These are phyloP conservation scores for Agriopis leucophaearia DNA, from an alignment of 2,888 invertebrate genomes.

Conservation along the genomic window DNA sequence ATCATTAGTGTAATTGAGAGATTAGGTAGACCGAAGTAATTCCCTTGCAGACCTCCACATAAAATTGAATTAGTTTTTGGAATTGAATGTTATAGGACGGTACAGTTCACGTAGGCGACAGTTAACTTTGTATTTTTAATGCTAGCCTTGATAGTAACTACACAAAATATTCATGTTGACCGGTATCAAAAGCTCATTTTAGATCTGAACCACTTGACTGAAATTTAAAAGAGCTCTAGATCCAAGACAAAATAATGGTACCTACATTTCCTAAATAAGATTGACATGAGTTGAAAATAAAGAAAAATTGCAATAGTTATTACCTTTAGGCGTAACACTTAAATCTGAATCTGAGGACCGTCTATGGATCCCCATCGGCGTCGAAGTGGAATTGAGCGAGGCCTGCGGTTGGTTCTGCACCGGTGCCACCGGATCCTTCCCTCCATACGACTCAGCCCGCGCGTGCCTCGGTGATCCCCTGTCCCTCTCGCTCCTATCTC, in stretches of 20 bases:
- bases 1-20: too few species aligned
- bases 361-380: slow-evolving; percentile 88
- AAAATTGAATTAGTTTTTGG: background rate
- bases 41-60: background rate
- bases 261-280: too few species aligned
- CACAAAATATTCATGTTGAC: too few species aligned
- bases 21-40: too few species aligned
- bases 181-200: too few species aligned
- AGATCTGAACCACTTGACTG: too few species aligned
- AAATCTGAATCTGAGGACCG: slow-evolving; percentile 97
- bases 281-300: too few species aligned
- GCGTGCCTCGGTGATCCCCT: slow-evolving; percentile 81
- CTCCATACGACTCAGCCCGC: slow-evolving; percentile 85
- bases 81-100: background rate
- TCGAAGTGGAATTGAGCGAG: slow-evolving; percentile 78
- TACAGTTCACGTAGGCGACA: too few species aligned
- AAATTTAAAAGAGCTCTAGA: too few species aligned
- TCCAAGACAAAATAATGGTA: too few species aligned
- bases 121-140: too few species aligned
- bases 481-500: slow-evolving; percentile 68
- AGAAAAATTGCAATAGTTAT: slow-evolving; percentile 29
- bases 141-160: too few species aligned
- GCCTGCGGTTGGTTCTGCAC: slow-evolving; percentile 67
- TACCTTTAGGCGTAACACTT: slow-evolving; percentile 97
- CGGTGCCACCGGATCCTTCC: slow-evolving; percentile 64